Evolutionary conservation across 2,797 vertebrate genomes (phyloP).

Genomic region (Picus viridis): DNA sequence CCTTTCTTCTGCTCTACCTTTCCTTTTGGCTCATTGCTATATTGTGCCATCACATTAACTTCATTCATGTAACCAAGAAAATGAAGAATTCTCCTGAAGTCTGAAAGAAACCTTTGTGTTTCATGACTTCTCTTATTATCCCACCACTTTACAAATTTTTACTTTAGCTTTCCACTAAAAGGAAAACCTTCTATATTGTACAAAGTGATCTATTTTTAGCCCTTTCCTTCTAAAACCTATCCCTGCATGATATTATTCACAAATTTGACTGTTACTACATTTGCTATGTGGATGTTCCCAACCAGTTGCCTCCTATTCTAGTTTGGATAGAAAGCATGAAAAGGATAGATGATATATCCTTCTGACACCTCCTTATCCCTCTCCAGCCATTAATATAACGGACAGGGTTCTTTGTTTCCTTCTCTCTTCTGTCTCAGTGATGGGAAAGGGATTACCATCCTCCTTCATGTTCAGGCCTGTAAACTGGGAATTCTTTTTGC

Average conservation of each 20-base stretch:
- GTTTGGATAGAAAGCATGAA: neutral
- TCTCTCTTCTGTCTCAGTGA: neutral
- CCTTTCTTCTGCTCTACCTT: slow-evolving; percentile 31
- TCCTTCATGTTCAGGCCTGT: neutral
- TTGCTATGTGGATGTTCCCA: neutral
- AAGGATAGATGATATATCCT: neutral
- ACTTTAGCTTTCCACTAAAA: slow-evolving; percentile 30
- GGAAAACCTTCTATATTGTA: neutral
- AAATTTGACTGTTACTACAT: neutral
- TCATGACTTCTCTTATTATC: slow-evolving; percentile 18
- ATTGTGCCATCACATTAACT: slow-evolving; percentile 34
- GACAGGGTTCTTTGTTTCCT: neutral
- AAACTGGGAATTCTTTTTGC: neutral
- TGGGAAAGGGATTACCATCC: neutral
- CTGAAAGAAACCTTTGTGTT: slow-evolving; percentile 50
- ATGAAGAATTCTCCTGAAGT: slow-evolving; percentile 42
- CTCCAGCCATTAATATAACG: neutral
- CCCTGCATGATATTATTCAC: neutral
- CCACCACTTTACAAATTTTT: slow-evolving; percentile 10
- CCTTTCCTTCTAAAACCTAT: slow-evolving; percentile 11
- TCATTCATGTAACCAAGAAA: slow-evolving; percentile 52
- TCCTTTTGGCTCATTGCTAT: slow-evolving; percentile 23
- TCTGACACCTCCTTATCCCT: neutral
- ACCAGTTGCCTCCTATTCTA: neutral
- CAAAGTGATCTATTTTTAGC: slow-evolving; percentile 48